phyloP scores from a whole-genome alignment of 2,888 invertebrate genomes.

The Scaptomyza reducta region DNA sequence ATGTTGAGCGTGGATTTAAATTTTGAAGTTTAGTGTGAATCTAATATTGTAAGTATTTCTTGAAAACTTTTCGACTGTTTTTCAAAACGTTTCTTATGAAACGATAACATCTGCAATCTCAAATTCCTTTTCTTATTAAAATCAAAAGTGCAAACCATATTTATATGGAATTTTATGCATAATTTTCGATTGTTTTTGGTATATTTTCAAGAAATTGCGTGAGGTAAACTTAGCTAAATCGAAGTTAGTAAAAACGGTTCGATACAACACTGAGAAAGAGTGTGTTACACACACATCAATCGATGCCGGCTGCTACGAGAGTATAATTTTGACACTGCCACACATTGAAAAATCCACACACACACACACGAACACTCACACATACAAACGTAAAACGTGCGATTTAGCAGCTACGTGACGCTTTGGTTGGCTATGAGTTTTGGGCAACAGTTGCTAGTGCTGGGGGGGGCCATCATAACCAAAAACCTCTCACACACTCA shows the following conservation, averaged over 20 bases:
- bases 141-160: too few species aligned
- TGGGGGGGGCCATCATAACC: constrained; percentile 48
- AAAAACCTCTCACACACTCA: constrained; percentile 27
- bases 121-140: too few species aligned
- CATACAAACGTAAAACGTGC: constrained; percentile 65
- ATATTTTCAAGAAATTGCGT: not conserved
- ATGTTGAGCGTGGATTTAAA: too few species aligned
- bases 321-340: constrained; percentile 59
- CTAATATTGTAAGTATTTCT: too few species aligned
- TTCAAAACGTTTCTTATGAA: too few species aligned
- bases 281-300: constrained; percentile 20
- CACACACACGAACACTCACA: constrained; percentile 28
- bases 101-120: too few species aligned
- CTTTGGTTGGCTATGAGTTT: constrained; percentile 67
- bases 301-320: constrained; percentile 20
- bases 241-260: not conserved
- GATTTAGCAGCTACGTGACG: constrained; percentile 76
- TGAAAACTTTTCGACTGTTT: too few species aligned
- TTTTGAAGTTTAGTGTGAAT: too few species aligned
- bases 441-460: constrained; percentile 71
- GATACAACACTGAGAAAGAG: not conserved
- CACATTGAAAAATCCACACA: constrained; percentile 17
- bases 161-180: too few species aligned
- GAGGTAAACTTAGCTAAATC: not conserved
- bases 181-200: too few species aligned